Evolutionary conservation across 2,113 vertebrate genomes (phyloP).

Genomic region (Halcyon senegalensis): DNA sequence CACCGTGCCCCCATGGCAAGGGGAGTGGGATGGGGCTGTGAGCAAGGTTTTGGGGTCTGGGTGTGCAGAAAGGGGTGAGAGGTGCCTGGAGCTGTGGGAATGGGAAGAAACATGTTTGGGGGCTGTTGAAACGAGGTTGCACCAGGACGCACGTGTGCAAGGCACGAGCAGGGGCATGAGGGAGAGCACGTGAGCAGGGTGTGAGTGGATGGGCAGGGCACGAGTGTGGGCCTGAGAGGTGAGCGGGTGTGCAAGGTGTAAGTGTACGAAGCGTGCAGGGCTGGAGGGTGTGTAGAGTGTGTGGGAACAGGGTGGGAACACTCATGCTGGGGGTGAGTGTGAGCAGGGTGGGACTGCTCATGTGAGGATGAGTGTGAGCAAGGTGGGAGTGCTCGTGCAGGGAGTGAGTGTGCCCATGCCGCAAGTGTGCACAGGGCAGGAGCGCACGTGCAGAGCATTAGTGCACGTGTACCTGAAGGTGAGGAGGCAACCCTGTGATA

Average conservation of each 20-base stretch:
- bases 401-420: fast-evolving
- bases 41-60: neutral
- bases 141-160: fast-evolving
- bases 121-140: neutral
- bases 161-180: fast-evolving
- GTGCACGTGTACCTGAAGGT: fast-evolving
- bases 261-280: neutral
- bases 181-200: no score
- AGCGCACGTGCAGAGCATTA: neutral
- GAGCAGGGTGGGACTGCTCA: fast-evolving
- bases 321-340: neutral
- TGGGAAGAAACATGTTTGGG: fast-evolving
- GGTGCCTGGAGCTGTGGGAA: fast-evolving
- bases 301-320: neutral
- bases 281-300: fast-evolving
- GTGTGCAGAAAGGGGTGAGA: neutral
- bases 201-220: fast-evolving
- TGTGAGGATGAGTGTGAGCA: neutral
- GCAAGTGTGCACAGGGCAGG: neutral
- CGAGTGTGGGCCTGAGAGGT: neutral
- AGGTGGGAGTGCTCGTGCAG: fast-evolving
- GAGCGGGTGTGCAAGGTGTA: neutral
- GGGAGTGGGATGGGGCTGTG: no score
- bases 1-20: fast-evolving
- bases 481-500: neutral